These are phyloP conservation scores for Coenonympha arcania DNA, from an alignment of 2,888 invertebrate species.

Conservation along the genomic window DNA sequence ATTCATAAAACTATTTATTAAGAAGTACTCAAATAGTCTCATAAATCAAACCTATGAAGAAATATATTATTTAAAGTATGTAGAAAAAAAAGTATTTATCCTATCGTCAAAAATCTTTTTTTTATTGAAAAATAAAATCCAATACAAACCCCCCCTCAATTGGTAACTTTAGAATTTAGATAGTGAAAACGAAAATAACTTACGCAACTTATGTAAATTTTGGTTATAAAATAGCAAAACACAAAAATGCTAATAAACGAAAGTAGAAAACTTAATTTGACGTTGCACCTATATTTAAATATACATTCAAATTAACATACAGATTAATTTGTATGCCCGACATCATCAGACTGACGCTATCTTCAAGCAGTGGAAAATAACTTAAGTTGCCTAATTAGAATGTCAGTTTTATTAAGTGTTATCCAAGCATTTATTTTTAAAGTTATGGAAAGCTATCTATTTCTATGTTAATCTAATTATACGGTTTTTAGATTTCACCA, in stretches of 20 bases:
- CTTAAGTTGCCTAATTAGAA: not conserved
- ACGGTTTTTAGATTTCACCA: no score
- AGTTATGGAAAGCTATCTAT: not conserved
- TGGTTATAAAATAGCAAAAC: constrained; percentile 2
- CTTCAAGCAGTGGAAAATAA: not conserved
- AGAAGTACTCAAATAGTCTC: no score
- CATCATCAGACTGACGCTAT: not conserved
- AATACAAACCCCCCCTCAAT: no score
- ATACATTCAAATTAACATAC: constrained; percentile 5
- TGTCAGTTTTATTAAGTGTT: not conserved
- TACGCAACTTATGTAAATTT: not conserved
- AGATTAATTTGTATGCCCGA: not conserved
- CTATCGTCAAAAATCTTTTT: no score
- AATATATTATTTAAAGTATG: no score
- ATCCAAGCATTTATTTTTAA: not conserved
- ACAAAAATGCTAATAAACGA: constrained; percentile 21
- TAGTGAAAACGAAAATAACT: not conserved
- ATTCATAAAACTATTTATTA: no score
- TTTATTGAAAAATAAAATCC: no score
- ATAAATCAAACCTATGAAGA: no score
- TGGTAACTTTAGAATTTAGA: not conserved
- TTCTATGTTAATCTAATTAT: no score
- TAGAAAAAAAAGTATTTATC: no score
- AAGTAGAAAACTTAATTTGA: constrained; percentile 14
- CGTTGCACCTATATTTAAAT: constrained; percentile 10